Conservation (phyloP, 1,140 invertebrate genomes). For the Papilio aristodemus region DNA sequence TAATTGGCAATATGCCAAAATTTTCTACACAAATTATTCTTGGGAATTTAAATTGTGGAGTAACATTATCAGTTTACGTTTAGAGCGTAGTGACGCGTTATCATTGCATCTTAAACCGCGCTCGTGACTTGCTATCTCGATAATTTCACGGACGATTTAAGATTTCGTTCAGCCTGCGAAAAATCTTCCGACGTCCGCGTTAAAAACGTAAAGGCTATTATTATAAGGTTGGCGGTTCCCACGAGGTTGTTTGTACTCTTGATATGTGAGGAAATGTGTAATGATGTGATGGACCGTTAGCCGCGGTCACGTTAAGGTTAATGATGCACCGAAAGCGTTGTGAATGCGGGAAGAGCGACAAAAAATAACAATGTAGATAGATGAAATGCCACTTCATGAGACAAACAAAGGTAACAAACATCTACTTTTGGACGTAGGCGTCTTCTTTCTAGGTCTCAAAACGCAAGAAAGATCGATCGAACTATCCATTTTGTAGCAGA, state of each 20-base stretch:
- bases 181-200: constrained; percentile 25
- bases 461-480: too few species aligned
- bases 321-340: constrained; percentile 21
- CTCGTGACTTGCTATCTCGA: constrained; percentile 28
- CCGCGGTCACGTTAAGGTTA: constrained; percentile 40
- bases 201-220: constrained; percentile 21
- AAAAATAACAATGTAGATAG: constrained; percentile 5
- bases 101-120: constrained; percentile 17
- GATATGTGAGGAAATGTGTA: constrained; percentile 51
- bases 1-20: not conserved
- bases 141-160: constrained; percentile 27
- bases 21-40: constrained; percentile 9
- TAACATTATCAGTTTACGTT: constrained; percentile 29
- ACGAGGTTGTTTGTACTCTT: constrained; percentile 49
- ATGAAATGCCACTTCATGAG: not conserved
- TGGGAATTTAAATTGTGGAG: constrained; percentile 6
- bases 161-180: constrained; percentile 29
- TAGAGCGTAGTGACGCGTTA: not conserved
- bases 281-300: constrained; percentile 51
- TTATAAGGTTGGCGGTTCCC: constrained; percentile 47
- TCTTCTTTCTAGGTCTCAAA: too few species aligned
- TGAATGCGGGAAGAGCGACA: not conserved
- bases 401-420: too few species aligned
- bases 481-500: too few species aligned
- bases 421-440: too few species aligned